Evolutionary conservation across 2,113 vertebrate genomes (phyloP).

Genomic region (Micronycteris hirsuta): DNA sequence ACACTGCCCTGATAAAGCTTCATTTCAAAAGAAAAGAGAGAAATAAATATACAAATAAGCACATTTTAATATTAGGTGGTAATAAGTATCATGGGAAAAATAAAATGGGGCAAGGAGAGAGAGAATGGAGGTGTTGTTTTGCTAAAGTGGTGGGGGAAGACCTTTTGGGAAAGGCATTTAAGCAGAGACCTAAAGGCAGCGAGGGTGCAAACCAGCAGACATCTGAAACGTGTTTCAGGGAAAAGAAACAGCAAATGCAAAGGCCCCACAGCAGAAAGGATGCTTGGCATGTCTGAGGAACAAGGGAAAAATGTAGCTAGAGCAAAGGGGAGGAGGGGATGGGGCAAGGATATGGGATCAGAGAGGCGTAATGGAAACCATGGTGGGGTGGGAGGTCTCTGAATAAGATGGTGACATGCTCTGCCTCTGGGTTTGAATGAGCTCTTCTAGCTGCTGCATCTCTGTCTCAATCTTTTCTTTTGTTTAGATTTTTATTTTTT

Average conservation of each 20-base stretch:
- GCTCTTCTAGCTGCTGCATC: background rate
- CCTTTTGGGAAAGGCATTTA: background rate
- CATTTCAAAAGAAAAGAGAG: background rate
- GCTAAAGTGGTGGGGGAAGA: background rate
- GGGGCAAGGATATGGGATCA: accelerated
- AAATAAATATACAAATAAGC: background rate
- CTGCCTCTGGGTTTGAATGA: background rate
- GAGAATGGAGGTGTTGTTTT: background rate
- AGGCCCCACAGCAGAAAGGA: background rate
- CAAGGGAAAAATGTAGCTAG: background rate
- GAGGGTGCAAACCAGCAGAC: background rate
- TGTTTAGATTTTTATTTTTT: no score
- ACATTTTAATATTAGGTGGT: background rate
- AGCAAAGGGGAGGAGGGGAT: background rate
- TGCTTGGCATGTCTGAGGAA: background rate
- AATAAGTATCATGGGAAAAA: background rate
- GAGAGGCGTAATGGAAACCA: background rate
- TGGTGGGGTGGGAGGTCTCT: background rate
- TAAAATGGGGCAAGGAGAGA: background rate
- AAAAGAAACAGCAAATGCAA: background rate
- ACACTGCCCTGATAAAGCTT: background rate
- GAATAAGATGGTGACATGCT: background rate
- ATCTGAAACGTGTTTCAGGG: background rate
- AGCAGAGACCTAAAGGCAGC: background rate
- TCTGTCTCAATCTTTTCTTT: background rate